phyloP scores from a whole-genome alignment of 2,888 invertebrate species.

The Gibbula magus region DNA sequence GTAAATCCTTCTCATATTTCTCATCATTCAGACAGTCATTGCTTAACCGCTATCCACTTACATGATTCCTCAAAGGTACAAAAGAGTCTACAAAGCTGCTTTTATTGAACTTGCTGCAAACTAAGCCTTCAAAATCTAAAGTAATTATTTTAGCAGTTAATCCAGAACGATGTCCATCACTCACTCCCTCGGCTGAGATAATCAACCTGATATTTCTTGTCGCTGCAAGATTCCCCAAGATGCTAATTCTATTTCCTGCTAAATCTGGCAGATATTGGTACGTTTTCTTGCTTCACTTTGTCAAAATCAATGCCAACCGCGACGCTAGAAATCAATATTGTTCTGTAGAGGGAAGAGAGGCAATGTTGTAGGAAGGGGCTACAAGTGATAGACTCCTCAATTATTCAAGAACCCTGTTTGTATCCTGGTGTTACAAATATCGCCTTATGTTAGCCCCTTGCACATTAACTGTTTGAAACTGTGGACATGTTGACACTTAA shows the following conservation, averaged over 20 bases:
- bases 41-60: too few species aligned
- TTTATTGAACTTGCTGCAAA: too few species aligned
- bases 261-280: not conserved
- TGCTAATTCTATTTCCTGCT: constrained; percentile 2
- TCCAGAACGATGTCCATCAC: too few species aligned
- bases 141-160: too few species aligned
- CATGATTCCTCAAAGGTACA: too few species aligned
- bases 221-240: not conserved
- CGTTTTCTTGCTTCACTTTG: constrained; percentile 3
- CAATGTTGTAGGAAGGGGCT: not conserved
- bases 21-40: too few species aligned
- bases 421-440: not conserved
- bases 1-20: too few species aligned
- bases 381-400: not conserved
- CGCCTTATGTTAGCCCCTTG: not conserved
- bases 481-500: too few species aligned
- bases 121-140: too few species aligned
- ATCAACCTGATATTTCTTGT: not conserved
- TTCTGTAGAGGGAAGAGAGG: not conserved
- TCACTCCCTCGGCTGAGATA: too few species aligned
- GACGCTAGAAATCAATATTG: not conserved
- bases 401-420: not conserved
- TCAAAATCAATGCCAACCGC: not conserved
- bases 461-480: too few species aligned
- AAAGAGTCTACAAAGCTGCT: too few species aligned